Conservation (phyloP, 2,113 vertebrate genomes). For the Fregata magnificens region DNA sequence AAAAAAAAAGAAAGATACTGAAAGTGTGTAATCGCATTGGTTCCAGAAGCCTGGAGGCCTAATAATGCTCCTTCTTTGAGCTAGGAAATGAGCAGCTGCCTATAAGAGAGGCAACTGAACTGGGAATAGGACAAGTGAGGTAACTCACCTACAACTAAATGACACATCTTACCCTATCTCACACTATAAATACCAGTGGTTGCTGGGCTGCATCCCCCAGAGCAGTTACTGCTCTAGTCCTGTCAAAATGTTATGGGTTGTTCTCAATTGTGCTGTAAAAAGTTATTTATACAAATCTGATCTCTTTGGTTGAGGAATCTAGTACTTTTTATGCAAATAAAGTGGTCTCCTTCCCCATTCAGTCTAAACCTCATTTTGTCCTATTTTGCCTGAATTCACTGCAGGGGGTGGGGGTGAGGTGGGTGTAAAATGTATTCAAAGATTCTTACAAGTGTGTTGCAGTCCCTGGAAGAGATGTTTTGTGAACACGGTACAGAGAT, state of each 20-base stretch:
- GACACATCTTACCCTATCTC: not conserved
- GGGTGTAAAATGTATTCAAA: not conserved
- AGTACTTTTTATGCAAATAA: not conserved
- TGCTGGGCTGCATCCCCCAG: not conserved
- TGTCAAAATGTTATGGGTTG: not conserved
- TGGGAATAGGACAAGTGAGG: not conserved
- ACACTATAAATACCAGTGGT: not conserved
- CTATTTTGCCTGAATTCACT: not conserved
- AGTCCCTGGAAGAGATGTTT: not conserved
- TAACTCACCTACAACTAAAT: not conserved
- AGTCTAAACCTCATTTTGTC: not conserved
- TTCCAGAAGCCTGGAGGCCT: not conserved
- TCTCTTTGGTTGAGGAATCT: not conserved
- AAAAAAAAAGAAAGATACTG: not conserved
- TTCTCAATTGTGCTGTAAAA: not conserved
- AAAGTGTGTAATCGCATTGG: not conserved
- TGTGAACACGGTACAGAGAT: not conserved
- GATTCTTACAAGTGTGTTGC: not conserved
- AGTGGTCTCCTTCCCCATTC: not conserved
- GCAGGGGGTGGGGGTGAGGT: accelerated
- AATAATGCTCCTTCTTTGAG: not conserved
- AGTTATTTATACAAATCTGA: not conserved
- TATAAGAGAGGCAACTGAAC: not conserved
- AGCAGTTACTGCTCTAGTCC: not conserved
- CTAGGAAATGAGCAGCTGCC: not conserved